A percentile compares a stretch with the other conserved stretches of the same genome.
These are phyloP conservation scores for Troides aeacus DNA, from an alignment of 2,888 invertebrate species.

Conservation along the genomic window DNA sequence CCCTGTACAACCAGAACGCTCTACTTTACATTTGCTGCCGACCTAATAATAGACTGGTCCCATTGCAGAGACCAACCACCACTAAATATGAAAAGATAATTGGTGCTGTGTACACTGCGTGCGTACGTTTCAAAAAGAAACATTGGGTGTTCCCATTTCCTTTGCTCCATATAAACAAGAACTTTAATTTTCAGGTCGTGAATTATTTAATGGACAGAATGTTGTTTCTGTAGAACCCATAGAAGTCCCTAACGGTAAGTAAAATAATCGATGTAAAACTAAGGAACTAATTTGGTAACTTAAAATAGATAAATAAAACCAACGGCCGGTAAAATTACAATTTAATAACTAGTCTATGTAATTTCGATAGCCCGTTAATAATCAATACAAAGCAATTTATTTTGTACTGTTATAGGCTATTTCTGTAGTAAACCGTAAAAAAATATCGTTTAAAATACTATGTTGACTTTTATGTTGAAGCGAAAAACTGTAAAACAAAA, in stretches of 20 bases:
- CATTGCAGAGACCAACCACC: no score
- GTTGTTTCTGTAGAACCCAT: constrained; percentile 76
- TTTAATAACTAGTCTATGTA: background rate
- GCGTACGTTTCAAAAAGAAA: background rate
- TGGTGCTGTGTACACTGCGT: no score
- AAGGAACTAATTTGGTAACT: background rate
- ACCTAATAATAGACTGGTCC: no score
- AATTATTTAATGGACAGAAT: constrained; percentile 72
- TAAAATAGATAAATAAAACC: background rate
- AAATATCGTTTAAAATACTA: background rate
- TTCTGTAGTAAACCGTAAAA: background rate
- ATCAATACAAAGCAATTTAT: background rate
- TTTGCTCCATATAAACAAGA: background rate
- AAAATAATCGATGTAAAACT: background rate
- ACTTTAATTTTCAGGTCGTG: constrained; percentile 64
- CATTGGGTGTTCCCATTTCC: background rate
- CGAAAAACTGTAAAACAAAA: constrained; percentile 2
- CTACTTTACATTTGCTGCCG: no score
- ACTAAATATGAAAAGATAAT: no score
- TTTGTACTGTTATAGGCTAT: background rate
- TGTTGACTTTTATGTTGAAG: background rate
- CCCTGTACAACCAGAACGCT: no score
- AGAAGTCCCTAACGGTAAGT: constrained; percentile 74
- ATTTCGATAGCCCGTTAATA: background rate
- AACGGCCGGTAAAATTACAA: background rate